phyloP scores from a whole-genome alignment of 2,888 invertebrate genomes.

The Apamea crenata region DNA sequence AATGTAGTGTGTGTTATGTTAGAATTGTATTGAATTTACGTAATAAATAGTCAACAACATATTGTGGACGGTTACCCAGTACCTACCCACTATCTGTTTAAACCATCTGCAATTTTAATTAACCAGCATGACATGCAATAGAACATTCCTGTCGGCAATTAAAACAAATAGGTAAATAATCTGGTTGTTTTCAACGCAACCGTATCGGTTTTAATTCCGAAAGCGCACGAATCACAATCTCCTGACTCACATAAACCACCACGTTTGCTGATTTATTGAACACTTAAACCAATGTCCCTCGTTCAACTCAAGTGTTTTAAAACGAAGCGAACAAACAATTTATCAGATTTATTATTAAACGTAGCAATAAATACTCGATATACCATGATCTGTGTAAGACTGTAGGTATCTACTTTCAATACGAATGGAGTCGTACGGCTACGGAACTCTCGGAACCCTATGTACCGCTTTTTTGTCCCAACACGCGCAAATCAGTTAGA shows the following conservation, averaged over 20 bases:
- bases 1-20: constrained; percentile 2
- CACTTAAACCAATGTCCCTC: constrained; percentile 80
- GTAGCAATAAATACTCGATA: constrained; percentile 48
- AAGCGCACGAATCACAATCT: constrained; percentile 67
- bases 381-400: constrained; percentile 30
- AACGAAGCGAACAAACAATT: constrained; percentile 71
- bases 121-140: constrained; percentile 19
- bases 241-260: constrained; percentile 69
- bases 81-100: not conserved
- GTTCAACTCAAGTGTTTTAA: constrained; percentile 77
- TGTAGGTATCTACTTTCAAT: constrained; percentile 10
- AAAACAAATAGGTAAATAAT: constrained; percentile 61
- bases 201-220: constrained; percentile 61
- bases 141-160: constrained; percentile 15
- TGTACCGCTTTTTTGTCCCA: constrained; percentile 1
- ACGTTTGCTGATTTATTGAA: constrained; percentile 79
- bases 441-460: constrained; percentile 9
- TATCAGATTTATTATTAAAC: constrained; percentile 67
- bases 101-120: constrained; percentile 30
- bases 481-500: constrained; percentile 37
- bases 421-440: constrained; percentile 18
- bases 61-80: not conserved
- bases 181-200: constrained; percentile 59
- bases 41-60: constrained; percentile 3
- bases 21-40: not conserved